These are phyloP conservation scores for Drosophila orena DNA, from an alignment of 1,140 invertebrate species.

Conservation along the genomic window DNA sequence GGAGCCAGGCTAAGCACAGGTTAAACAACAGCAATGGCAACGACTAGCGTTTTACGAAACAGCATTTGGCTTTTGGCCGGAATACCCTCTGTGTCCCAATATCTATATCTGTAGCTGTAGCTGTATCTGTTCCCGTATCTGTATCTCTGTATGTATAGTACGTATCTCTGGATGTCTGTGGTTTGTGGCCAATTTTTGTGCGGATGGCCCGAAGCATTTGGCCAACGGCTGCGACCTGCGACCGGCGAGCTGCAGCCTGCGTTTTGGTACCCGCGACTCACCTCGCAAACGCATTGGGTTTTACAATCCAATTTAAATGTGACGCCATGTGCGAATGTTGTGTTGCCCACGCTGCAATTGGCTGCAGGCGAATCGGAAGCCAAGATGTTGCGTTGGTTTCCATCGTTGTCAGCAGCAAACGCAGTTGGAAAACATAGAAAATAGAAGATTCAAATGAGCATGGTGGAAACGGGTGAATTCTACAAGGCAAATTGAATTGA, in stretches of 20 bases:
- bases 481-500: neutral
- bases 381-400: conserved; percentile 18
- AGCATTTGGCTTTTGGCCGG: conserved; percentile 59
- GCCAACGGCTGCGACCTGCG: neutral
- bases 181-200: conserved; percentile 53
- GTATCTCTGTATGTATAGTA: conserved; percentile 12
- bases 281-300: conserved; percentile 89
- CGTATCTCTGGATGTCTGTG: conserved; percentile 38
- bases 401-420: conserved; percentile 48
- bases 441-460: conserved; percentile 55
- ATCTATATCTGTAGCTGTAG: conserved; percentile 1
- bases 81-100: conserved; percentile 15
- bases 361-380: conserved; percentile 63
- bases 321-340: conserved; percentile 88
- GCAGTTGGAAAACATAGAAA: conserved; percentile 26
- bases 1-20: conserved; percentile 35
- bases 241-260: neutral
- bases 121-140: conserved; percentile 1
- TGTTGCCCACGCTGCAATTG: conserved; percentile 87
- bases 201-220: conserved; percentile 14
- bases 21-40: conserved; percentile 45
- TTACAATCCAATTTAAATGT: conserved; percentile 89
- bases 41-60: conserved; percentile 52
- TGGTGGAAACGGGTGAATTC: conserved; percentile 21
- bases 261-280: conserved; percentile 71